phyloP scores from a whole-genome alignment of 2,888 invertebrate genomes.

The Morinoia aosen region DNA sequence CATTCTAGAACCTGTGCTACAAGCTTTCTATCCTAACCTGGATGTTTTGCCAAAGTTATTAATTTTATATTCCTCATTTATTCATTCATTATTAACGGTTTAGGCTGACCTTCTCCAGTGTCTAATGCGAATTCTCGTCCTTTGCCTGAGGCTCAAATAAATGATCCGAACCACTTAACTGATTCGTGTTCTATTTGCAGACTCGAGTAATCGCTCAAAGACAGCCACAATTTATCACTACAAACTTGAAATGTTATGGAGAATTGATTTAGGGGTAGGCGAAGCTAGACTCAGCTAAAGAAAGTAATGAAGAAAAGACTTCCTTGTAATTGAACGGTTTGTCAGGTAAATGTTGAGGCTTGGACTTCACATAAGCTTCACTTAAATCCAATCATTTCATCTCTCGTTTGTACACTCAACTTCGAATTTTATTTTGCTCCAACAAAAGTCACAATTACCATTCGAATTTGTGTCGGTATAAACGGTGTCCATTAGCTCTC shows the following conservation, averaged over 20 bases:
- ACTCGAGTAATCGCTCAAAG: too few species aligned
- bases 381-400: not conserved
- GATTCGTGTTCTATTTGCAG: not conserved
- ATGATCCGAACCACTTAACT: not conserved
- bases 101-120: too few species aligned
- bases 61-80: not conserved
- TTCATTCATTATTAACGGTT: not conserved
- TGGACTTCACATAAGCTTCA: not conserved
- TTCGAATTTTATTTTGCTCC: not conserved
- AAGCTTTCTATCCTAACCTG: not conserved
- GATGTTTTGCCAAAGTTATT: not conserved
- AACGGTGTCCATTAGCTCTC: too few species aligned
- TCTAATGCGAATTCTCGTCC: not conserved
- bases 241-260: too few species aligned
- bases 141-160: not conserved
- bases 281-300: not conserved
- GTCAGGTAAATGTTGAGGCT: not conserved
- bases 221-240: too few species aligned
- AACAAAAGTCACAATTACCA: too few species aligned
- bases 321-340: not conserved
- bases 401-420: not conserved
- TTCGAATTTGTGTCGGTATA: too few species aligned
- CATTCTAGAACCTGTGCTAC: not conserved
- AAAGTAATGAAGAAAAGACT: not conserved
- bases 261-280: too few species aligned